A percentile compares a stretch with the other conserved stretches of the same genome.
Evolutionary conservation across 2,888 invertebrate genomes (phyloP).

Genomic region (Callosobruchus maculatus): DNA sequence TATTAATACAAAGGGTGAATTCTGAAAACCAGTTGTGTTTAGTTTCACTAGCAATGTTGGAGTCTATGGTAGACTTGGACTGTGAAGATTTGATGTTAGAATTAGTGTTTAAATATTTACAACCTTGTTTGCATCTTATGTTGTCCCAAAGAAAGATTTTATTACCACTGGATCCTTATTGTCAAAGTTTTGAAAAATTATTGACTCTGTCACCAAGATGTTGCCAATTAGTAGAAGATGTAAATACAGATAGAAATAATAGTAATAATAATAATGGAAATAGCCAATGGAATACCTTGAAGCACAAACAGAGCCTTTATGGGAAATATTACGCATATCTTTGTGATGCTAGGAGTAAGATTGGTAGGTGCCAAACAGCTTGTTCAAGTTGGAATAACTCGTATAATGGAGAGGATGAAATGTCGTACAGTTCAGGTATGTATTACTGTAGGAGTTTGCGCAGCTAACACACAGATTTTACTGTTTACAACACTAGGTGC

Average conservation of each 20-base stretch:
- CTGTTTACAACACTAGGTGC: too few species aligned
- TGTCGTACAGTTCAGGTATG: constrained; percentile 20
- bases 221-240: constrained; percentile 46
- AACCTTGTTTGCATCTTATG: constrained; percentile 76
- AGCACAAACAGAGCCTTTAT: constrained; percentile 63
- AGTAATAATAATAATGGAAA: constrained; percentile 3
- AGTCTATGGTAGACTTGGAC: constrained; percentile 84
- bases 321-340: constrained; percentile 84
- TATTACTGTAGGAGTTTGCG: too few species aligned
- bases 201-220: constrained; percentile 69
- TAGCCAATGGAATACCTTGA: constrained; percentile 54
- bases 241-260: constrained; percentile 31
- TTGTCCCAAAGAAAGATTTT: constrained; percentile 72
- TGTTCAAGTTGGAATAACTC: constrained; percentile 75
- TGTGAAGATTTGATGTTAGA: constrained; percentile 97
- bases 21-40: constrained; percentile 60
- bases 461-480: too few species aligned
- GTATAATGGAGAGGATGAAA: constrained; percentile 64
- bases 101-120: constrained; percentile 79
- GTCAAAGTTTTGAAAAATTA: constrained; percentile 72
- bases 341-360: constrained; percentile 76
- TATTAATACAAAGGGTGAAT: constrained; percentile 73
- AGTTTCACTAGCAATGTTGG: constrained; percentile 85
- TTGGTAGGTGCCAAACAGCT: constrained; percentile 69
- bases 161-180: constrained; percentile 68